Conservation (phyloP, 2,797 vertebrate genomes). For the Sibirionetta formosa region DNA sequence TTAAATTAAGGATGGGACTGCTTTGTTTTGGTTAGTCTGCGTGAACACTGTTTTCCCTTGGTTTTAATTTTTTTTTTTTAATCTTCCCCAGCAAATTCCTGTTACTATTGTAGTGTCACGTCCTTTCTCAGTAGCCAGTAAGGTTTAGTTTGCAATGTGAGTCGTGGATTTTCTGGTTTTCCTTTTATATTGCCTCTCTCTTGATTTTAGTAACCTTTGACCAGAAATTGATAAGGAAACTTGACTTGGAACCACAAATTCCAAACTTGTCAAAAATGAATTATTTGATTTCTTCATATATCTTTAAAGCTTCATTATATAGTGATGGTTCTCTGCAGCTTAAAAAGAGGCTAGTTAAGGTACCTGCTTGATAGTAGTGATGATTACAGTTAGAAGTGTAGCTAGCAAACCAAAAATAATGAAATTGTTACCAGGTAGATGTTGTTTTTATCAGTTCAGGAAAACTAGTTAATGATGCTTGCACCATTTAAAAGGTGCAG, state of each 20-base stretch:
- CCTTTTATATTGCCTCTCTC: neutral
- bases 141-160: neutral
- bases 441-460: neutral
- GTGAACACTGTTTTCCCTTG: neutral
- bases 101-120: neutral
- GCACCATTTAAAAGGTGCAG: neutral
- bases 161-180: neutral
- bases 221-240: neutral
- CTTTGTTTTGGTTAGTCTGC: neutral
- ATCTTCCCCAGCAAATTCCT: neutral
- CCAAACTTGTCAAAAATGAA: neutral
- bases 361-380: neutral
- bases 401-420: neutral
- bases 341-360: neutral
- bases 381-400: neutral
- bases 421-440: neutral
- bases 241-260: neutral
- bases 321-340: neutral
- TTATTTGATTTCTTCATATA: neutral
- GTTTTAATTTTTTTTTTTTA: neutral
- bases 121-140: rapidly evolving
- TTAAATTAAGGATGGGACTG: neutral
- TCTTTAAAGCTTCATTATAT: neutral
- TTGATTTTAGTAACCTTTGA: neutral
- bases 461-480: neutral